These are phyloP conservation scores for Mus caroli DNA, from an alignment of 2,797 vertebrate genomes.

Conservation along the genomic window DNA sequence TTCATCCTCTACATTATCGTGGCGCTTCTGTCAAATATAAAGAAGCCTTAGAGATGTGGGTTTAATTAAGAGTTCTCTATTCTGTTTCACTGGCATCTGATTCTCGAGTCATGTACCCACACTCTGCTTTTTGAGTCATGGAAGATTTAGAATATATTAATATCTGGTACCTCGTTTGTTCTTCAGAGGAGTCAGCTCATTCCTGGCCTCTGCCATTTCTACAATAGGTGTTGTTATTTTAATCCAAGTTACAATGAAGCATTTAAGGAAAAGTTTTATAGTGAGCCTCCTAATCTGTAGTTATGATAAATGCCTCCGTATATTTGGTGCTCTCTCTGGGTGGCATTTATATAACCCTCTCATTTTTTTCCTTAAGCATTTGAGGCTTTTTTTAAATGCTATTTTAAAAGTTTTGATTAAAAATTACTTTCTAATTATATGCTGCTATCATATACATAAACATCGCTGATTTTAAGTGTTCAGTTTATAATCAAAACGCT, in stretches of 20 bases:
- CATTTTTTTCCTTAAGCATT: conserved; percentile 10
- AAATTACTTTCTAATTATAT: conserved; percentile 43
- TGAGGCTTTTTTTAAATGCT: not conserved
- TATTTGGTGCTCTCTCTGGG: not conserved
- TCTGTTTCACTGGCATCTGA: not conserved
- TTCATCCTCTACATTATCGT: not conserved
- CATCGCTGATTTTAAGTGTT: conserved; percentile 44
- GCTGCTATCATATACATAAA: not conserved
- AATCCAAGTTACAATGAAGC: not conserved
- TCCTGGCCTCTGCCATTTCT: not conserved
- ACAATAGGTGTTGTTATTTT: conserved; percentile 24
- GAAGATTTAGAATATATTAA: not conserved
- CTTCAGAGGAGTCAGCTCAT: not conserved
- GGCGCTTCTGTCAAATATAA: not conserved
- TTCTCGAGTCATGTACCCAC: not conserved
- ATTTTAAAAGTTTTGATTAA: conserved; percentile 28
- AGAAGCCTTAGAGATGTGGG: not conserved
- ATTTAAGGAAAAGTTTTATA: conserved; percentile 40
- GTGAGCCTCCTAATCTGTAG: not conserved
- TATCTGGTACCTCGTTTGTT: not conserved
- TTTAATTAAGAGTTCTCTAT: not conserved
- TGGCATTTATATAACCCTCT: not conserved
- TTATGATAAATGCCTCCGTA: not conserved
- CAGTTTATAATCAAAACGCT: conserved; percentile 10
- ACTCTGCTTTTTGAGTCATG: not conserved